phyloP scores from a whole-genome alignment of 2,113 vertebrate genomes.

The Phalacrocorax brasilianus region DNA sequence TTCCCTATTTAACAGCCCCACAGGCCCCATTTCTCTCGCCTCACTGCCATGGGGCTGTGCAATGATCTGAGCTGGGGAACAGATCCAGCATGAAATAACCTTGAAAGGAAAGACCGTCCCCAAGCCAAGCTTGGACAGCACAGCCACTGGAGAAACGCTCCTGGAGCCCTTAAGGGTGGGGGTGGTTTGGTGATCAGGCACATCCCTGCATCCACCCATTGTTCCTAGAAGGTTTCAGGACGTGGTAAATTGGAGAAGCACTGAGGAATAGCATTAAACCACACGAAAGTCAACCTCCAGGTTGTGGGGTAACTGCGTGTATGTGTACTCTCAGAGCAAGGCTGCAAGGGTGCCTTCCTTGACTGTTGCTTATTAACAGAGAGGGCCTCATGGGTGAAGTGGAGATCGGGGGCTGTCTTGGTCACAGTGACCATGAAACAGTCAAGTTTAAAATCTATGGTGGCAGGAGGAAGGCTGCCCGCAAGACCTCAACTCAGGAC shows the following conservation, averaged over 20 bases:
- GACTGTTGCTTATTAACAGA: too few species aligned
- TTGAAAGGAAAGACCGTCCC: not conserved
- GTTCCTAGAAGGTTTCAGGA: not conserved
- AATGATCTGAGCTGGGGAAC: fast-evolving
- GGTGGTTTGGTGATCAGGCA: not conserved
- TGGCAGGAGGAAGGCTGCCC: too few species aligned
- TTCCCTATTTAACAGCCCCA: not conserved
- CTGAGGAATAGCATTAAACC: not conserved
- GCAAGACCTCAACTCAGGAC: too few species aligned
- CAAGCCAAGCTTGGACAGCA: not conserved
- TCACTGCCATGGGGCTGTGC: not conserved
- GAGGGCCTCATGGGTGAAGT: too few species aligned
- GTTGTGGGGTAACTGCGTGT: not conserved
- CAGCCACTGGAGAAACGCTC: fast-evolving
- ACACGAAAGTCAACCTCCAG: fast-evolving
- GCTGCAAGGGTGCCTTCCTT: not conserved
- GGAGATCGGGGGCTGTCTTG: too few species aligned
- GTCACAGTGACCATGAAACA: too few species aligned
- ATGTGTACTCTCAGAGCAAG: fast-evolving
- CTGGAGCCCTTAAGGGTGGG: not conserved
- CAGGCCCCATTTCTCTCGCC: not conserved
- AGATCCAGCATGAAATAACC: not conserved
- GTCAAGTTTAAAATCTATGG: too few species aligned
- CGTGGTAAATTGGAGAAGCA: fast-evolving
- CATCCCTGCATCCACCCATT: not conserved